Base-by-base conservation (phyloP, 2,888 invertebrate species). In the Camptogramma bilineatum region DNA sequence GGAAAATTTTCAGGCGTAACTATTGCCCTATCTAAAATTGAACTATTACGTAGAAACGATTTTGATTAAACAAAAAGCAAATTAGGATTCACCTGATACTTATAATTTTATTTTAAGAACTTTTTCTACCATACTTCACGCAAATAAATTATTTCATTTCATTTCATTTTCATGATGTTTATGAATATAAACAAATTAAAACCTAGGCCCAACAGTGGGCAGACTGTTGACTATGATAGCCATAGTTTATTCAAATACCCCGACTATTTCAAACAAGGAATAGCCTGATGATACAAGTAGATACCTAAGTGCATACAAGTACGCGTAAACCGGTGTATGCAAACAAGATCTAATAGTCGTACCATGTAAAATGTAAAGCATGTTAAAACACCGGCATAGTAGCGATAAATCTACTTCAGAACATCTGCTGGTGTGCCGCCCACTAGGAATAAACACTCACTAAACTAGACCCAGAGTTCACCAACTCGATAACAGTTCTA, bases 291-390 rank as follows among this genome's bases (percentile, higher is more conserved):
- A 31, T 31, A 34, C 34, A 28, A 8, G 7, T 8, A 28, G 28
- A 28, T 28, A 28, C 4, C 7, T n/a, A n/a, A 28, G 28, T 28
- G 28, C 0, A n/a, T n/a, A n/a, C n/a, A 28, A 28, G 13, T 50
- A 28, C 16, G 16, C 13, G 58, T 55, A 57, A n/a, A 18, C 17
- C 19, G 44, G 62, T 55, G 48, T 54, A 63, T 68, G 61, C 44
- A 63, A 52, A 61, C 62, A 65, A 61, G 28, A 5, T 51, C 31
- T 62, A 68, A 68, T 62, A 62, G 64, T 58, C 13, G 17, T 61
- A 58, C 42, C 52, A n/a, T 54, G 63, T 57, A 57, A 51, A 59
- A 19, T n/a, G 31, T 52, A 18, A 51, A 42, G 44, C 52, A 60
- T 63, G 42, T 58, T 39, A 31, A 59, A 59, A 46, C 59, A 31